Percentiles rank a stretch among this genome's conserved stretches.
These are phyloP conservation scores for Alouatta caraya DNA, from an alignment of 2,797 vertebrate genomes.

Conservation along the genomic window DNA sequence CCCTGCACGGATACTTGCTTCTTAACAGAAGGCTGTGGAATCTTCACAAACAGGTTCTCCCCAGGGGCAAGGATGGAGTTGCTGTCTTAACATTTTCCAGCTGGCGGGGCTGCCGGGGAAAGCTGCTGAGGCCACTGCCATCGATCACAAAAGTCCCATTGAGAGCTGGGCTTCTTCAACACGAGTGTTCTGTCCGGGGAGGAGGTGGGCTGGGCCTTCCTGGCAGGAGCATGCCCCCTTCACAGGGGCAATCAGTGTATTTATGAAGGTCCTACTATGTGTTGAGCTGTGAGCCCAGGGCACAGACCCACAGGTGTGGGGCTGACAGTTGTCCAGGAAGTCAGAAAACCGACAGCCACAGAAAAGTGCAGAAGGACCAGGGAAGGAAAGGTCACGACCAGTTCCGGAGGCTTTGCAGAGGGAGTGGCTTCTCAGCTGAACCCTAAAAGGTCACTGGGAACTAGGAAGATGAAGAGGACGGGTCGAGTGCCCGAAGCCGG, in stretches of 20 bases:
- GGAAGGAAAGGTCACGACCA: background rate
- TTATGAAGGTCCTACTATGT: background rate
- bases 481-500: fast-evolving
- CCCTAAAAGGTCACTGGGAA: background rate
- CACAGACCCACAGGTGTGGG: background rate
- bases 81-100: conserved; percentile 42
- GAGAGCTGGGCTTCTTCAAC: background rate
- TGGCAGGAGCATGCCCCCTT: background rate
- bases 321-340: fast-evolving
- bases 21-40: background rate
- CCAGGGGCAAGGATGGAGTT: background rate
- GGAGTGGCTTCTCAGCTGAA: background rate
- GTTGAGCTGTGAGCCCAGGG: background rate
- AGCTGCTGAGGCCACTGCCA: background rate
- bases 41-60: background rate
- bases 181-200: background rate
- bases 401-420: background rate
- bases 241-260: fast-evolving
- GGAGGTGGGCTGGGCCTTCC: background rate
- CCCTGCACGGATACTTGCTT: background rate
- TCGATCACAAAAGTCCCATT: background rate
- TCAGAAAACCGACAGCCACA: no score
- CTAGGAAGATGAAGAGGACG: background rate
- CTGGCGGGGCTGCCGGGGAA: background rate
- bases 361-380: background rate